Percentiles rank a stretch among this genome's conserved stretches.
These are phyloP conservation scores for Venturia canescens DNA, from an alignment of 1,140 invertebrate species.

Conservation along the genomic window DNA sequence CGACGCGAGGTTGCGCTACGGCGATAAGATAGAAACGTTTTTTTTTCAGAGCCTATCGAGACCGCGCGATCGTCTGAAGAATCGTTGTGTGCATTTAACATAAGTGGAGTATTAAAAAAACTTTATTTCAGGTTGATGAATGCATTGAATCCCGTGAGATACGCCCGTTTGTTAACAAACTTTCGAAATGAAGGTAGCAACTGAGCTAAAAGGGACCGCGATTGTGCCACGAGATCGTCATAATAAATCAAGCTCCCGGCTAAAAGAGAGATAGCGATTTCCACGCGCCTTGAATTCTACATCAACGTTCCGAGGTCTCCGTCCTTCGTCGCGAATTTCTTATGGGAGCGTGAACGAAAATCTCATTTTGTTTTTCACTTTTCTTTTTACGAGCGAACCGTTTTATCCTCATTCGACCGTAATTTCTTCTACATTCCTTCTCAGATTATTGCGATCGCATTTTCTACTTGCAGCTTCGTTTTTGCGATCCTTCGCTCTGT, in stretches of 20 bases:
- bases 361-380: neutral
- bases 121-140: neutral
- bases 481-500: slow-evolving; percentile 28
- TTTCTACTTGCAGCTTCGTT: too few species aligned
- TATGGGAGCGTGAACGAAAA: neutral
- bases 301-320: neutral
- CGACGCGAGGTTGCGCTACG: neutral
- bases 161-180: neutral
- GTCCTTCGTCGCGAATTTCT: neutral
- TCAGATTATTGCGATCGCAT: too few species aligned
- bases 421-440: too few species aligned
- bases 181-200: neutral
- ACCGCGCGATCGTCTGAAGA: neutral
- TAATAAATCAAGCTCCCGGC: slow-evolving; percentile 53
- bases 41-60: neutral
- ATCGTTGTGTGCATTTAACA: neutral
- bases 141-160: neutral
- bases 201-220: neutral
- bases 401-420: neutral
- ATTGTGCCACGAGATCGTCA: slow-evolving; percentile 47
- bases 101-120: neutral
- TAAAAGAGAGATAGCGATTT: slow-evolving; percentile 40
- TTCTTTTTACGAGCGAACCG: neutral
- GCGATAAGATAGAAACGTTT: neutral
- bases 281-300: slow-evolving; percentile 32